These are phyloP conservation scores for Temnothorax rugatulus DNA, from an alignment of 2,888 invertebrate species.

Conservation along the genomic window DNA sequence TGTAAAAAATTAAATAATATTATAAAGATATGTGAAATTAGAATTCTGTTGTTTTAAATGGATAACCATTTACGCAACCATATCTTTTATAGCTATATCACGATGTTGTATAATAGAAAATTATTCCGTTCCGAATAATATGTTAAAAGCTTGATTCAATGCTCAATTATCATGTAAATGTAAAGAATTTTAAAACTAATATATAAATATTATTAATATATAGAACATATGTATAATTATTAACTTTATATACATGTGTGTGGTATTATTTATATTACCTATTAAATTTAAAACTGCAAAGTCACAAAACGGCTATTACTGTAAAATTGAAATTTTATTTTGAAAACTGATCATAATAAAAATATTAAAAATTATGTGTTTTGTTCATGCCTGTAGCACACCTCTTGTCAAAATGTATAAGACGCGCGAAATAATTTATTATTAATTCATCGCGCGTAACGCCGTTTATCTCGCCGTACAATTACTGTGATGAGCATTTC, in stretches of 20 bases:
- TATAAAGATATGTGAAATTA: background rate
- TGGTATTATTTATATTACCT: background rate
- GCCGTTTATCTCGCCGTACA: background rate
- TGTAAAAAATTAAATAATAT: slow-evolving; percentile 4
- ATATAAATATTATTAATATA: slow-evolving; percentile 1
- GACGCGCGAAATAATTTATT: background rate
- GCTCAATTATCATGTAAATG: background rate
- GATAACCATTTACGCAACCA: background rate
- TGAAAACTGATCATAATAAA: background rate
- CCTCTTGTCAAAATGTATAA: background rate
- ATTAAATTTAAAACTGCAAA: background rate
- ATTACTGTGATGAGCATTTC: background rate
- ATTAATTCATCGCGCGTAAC: background rate
- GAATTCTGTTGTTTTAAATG: background rate
- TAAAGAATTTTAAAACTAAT: slow-evolving; percentile 7
- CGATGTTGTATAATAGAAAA: background rate
- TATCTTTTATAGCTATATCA: background rate
- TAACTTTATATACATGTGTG: background rate
- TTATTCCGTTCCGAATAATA: slow-evolving; percentile 1
- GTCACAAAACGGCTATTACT: background rate
- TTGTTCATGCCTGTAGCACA: background rate
- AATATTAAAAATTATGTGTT: background rate
- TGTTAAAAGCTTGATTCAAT: background rate
- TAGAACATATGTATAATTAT: background rate
- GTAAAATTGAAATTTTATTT: background rate